A percentile compares a stretch with the other conserved stretches of the same genome.
Conservation (phyloP, 2,113 vertebrate species). For the Rhea pennata region DNA sequence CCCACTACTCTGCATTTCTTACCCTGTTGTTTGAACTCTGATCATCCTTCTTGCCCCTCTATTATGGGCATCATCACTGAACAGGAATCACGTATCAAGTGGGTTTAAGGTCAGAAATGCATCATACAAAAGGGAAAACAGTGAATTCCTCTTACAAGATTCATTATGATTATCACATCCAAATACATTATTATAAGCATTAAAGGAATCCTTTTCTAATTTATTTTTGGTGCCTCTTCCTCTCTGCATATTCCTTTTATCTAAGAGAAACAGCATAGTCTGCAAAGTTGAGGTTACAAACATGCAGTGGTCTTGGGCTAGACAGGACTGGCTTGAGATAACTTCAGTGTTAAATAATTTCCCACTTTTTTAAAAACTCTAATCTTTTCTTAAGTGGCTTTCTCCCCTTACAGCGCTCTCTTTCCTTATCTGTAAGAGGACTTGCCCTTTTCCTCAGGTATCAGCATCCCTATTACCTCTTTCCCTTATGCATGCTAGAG, state of each 20-base stretch:
- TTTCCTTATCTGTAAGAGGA: slow-evolving; percentile 53
- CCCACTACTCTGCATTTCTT: slow-evolving; percentile 58
- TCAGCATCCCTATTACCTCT: slow-evolving; percentile 53
- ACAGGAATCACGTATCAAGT: slow-evolving; percentile 45
- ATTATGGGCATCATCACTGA: slow-evolving; percentile 29
- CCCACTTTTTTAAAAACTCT: neutral
- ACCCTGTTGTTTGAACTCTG: slow-evolving; percentile 73
- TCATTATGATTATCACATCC: slow-evolving; percentile 69
- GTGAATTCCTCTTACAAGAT: slow-evolving; percentile 66
- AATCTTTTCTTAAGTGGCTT: slow-evolving; percentile 48
- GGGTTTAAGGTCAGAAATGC: slow-evolving; percentile 59
- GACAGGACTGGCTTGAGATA: slow-evolving; percentile 25
- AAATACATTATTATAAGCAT: slow-evolving; percentile 59
- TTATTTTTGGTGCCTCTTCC: slow-evolving; percentile 60
- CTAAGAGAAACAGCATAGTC: slow-evolving; percentile 55
- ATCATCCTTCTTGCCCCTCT: slow-evolving; percentile 47
- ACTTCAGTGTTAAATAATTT: slow-evolving; percentile 57
- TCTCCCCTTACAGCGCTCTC: slow-evolving; percentile 27
- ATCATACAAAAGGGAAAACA: slow-evolving; percentile 41
- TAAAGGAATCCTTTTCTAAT: slow-evolving; percentile 70
- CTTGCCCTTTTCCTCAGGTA: slow-evolving; percentile 58
- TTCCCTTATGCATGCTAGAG: neutral
- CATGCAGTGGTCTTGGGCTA: slow-evolving; percentile 15
- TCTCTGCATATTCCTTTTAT: slow-evolving; percentile 66
- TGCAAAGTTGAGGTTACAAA: slow-evolving; percentile 60